A percentile compares a stretch with the other conserved stretches of the same genome.
These are phyloP conservation scores for Mohoua ochrocephala DNA, from an alignment of 2,113 vertebrate species.

Conservation along the genomic window DNA sequence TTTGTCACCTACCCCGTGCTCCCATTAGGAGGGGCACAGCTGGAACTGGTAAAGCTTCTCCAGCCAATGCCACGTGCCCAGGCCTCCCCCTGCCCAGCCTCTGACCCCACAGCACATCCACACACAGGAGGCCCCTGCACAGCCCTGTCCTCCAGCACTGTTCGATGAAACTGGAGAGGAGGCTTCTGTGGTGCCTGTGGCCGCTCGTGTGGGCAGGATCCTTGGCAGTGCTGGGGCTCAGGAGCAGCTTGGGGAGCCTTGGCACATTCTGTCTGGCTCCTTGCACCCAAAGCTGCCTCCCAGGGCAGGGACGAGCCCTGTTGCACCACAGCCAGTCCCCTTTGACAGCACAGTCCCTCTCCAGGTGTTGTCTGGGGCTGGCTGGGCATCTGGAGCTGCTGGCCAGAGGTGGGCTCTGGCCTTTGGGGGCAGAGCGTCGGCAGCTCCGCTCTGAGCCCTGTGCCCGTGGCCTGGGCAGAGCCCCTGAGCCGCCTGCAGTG, in stretches of 20 bases:
- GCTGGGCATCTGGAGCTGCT: not conserved
- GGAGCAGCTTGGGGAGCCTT: not conserved
- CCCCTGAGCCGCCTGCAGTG: not conserved
- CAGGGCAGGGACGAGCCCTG: accelerated
- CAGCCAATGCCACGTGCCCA: accelerated
- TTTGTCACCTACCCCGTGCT: not conserved
- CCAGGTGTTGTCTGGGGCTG: not conserved
- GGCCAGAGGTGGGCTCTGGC: not conserved
- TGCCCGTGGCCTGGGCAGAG: not conserved
- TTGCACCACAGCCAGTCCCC: not conserved
- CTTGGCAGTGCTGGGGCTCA: accelerated
- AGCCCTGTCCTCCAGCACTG: not conserved
- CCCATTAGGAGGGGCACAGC: not conserved
- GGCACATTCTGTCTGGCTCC: not conserved
- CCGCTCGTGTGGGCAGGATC: not conserved
- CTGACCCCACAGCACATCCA: not conserved
- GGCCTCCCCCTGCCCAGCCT: not conserved
- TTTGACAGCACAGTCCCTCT: not conserved
- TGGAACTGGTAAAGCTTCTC: not conserved
- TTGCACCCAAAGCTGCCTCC: not conserved
- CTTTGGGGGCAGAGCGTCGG: not conserved
- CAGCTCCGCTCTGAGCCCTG: not conserved
- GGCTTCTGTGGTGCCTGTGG: not conserved
- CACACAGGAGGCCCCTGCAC: not conserved
- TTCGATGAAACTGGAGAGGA: not conserved